Base-by-base conservation (phyloP, 2,113 vertebrate species). In the Plotosus lineatus region DNA sequence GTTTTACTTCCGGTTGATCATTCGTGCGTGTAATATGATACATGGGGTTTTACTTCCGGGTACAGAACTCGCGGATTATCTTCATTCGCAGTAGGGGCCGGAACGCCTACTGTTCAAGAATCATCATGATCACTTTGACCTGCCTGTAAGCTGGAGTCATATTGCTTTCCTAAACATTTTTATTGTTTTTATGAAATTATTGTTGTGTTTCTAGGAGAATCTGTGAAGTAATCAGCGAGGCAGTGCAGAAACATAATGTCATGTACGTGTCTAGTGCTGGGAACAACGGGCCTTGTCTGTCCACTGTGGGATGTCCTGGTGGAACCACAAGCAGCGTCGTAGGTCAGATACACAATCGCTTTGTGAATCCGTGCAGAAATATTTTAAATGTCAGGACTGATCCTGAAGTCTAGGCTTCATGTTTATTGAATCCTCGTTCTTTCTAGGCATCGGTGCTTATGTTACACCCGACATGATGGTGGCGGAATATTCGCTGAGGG, bases 401-500 rank as follows among this genome's bases (percentile, higher is more conserved):
- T 46, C n/a, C n/a, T n/a, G n/a, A n/a, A n/a, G n/a, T n/a, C n/a
- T n/a, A n/a, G n/a, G n/a, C n/a, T n/a, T n/a, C n/a, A n/a, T n/a
- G n/a, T n/a, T n/a, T 15, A 2, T 55, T 5, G 26, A 8, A 4
- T 1, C 3, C 12, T 53, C 9, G 36, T 14, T 31, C 33, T 56
- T 9, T 63, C 12, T 53, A 99, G 98, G 98, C 84, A 97, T 99
- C 82, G 97, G 97, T 76, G 98, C 98, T 0, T 99, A 99, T 0
- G 98, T 99, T 40, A 99, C 98, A 48, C 98, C 98, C 61, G 97
- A 99, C 86, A 99, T 99, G 98, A 99, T 99, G 98, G 92, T 98
- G 83, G 97, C 98, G 17, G 98, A 99, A 85, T 99, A 99, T 85
- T 99, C 98, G 0, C 92, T 99, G 80, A 93, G 97, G 88, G 98